Base-by-base conservation (phyloP, 2,113 vertebrate species). In the Leucopternis melanops region DNA sequence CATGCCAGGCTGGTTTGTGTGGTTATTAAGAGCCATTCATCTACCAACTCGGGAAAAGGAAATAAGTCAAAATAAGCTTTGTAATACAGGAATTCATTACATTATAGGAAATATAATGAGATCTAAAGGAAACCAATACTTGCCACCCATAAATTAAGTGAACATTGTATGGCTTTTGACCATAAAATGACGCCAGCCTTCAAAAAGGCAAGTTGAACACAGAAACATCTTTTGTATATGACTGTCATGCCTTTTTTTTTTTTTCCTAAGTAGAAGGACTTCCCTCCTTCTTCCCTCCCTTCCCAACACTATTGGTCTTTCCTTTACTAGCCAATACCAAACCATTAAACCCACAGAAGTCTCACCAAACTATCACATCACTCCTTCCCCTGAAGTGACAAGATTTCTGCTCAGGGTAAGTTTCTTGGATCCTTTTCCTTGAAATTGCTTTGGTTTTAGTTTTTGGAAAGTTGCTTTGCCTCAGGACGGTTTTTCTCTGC, bases 1-100 rank as follows among this genome's bases (percentile, higher is more conserved):
- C 32, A 17, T 0, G 3, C 20, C 32, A 71, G 23, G 20, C 32
- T n/a, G 11, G 29, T 22, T 65, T 8, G 0, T 10, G 21, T 42
- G 25, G 25, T 85, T 65, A 29, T n/a, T 61, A 74, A 75, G 8
- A 61, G 23, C 13, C 21, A 25, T 45, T 62, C 36, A 63, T 19
- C 38, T 73, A 34, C 29, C 47, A 42, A 15, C 11, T 58, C 31
- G 55, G 36, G 32, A 21, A 90, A 63, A 44, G 15, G 7, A 79
- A 75, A 23, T 44, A 70, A 22, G 38, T 42, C 20, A 49, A 75
- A 89, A 55, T 50, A 62, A 81, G 36, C 7, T 62, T 52, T 67
- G 13, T 27, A 62, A 62, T 29, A 75, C 18, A 59, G 45, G n/a
- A 84, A 61, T 21, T 88, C 16, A 16, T 38, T 34, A 42, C 10